A percentile compares a stretch with the other conserved stretches of the same genome.
Evolutionary conservation across 2,888 invertebrate species (phyloP).

Genomic region (Incurvaria masculella): DNA sequence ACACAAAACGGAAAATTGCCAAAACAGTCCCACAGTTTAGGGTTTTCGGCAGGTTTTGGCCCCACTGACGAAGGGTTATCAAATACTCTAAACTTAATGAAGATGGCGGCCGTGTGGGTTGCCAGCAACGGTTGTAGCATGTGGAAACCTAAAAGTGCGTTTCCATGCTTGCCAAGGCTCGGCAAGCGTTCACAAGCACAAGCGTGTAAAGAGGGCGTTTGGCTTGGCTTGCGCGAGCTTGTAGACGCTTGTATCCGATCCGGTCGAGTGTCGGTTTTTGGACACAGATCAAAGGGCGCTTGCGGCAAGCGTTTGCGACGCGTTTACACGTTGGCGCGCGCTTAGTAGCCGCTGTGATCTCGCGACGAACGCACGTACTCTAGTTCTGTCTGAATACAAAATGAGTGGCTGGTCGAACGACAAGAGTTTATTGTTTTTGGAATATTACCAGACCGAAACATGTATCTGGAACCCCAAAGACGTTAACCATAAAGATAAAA

Average conservation of each 20-base stretch:
- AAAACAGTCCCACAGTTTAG: too few species aligned
- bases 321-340: background rate
- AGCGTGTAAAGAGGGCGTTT: slow-evolving; percentile 20
- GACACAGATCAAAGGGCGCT: background rate
- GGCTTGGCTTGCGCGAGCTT: slow-evolving; percentile 19
- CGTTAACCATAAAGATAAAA: background rate
- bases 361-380: background rate
- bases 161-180: too few species aligned
- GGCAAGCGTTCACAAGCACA: slow-evolving; percentile 17
- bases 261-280: slow-evolving; percentile 8
- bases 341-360: background rate
- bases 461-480: background rate
- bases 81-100: too few species aligned
- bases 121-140: too few species aligned
- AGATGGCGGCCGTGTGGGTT: too few species aligned
- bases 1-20: too few species aligned
- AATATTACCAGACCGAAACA: background rate
- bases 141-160: too few species aligned
- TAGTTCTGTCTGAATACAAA: too few species aligned
- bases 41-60: too few species aligned
- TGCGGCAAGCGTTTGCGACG: background rate
- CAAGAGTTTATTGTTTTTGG: background rate
- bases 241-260: slow-evolving; percentile 14
- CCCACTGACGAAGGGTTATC: too few species aligned
- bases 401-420: too few species aligned